These are phyloP conservation scores for Thaleichthys pacificus DNA, from an alignment of 2,797 vertebrate genomes.

Conservation along the genomic window DNA sequence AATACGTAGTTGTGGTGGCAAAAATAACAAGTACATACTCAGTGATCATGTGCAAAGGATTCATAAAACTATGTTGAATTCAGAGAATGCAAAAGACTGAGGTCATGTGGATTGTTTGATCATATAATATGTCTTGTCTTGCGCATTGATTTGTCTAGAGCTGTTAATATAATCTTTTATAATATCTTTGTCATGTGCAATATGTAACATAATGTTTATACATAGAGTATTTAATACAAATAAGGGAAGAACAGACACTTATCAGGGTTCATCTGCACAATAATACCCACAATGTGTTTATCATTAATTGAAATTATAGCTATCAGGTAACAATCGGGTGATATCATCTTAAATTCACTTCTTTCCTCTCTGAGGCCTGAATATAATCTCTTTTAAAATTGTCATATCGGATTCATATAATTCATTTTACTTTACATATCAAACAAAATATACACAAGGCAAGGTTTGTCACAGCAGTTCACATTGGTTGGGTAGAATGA, in stretches of 20 bases:
- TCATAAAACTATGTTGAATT: constrained; percentile 57
- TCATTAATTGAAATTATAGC: constrained; percentile 61
- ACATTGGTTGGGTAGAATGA: constrained; percentile 67
- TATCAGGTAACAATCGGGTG: constrained; percentile 56
- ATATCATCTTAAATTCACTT: constrained; percentile 64
- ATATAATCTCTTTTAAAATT: constrained; percentile 73
- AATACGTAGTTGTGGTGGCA: constrained; percentile 57
- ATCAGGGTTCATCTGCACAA: constrained; percentile 51
- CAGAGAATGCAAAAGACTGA: constrained; percentile 50
- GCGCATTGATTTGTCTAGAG: constrained; percentile 65
- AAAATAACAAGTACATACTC: constrained; percentile 64
- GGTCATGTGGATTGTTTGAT: constrained; percentile 31
- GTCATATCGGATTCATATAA: constrained; percentile 65
- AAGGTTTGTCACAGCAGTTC: constrained; percentile 85
- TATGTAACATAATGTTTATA: constrained; percentile 55
- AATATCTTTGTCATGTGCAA: constrained; percentile 42
- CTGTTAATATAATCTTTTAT: constrained; percentile 41
- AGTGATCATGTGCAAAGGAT: constrained; percentile 63
- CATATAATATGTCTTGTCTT: constrained; percentile 42
- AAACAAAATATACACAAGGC: constrained; percentile 97
- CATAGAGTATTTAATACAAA: constrained; percentile 55
- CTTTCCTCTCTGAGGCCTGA: constrained; percentile 63
- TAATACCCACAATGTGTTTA: constrained; percentile 42
- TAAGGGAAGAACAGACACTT: constrained; percentile 36
- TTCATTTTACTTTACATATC: constrained; percentile 81